Base-by-base conservation (phyloP, 2,113 vertebrate genomes). In the Anhinga rufa region DNA sequence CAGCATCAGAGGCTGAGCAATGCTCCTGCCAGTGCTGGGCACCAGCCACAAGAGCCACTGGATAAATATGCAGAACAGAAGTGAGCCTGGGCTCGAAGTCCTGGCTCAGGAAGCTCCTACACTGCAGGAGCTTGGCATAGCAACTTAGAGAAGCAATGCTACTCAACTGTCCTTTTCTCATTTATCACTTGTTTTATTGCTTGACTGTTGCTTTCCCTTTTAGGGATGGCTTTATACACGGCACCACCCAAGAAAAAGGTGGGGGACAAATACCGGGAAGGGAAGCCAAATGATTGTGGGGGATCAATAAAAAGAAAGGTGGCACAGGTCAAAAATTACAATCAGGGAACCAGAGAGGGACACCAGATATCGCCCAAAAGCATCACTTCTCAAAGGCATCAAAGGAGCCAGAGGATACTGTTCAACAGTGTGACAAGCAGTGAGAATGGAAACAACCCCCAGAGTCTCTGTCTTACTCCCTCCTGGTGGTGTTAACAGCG, bases 41-140 rank as follows among this genome's bases (percentile, higher is more conserved):
- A 74, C 26, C 2, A 0, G 61, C 62, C 80, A 44, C 2, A 0
- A 42, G 16, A 14, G 62, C 77, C 4, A 0, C 46, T 6, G 8
- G 69, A 51, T 61, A 74, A 25, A 34, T 6, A 17, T 11, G 29
- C 44, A 20, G 2, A 22, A 31, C 61, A 60, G 14, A 55, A 66
- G 54, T 29, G 70, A 86, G 36, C 2, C 38, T 2, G 0, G 24
- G 44, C 76, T 86, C 8, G 1, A 48, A 1, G 7, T 60, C 75
- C 71, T 38, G 82, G 51, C 52, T 72, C 58, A 4, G 68, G 55
- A 48, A 69, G 40, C 49, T 61, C 38, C 86, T 10, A 1, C 14
- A 0, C 38, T 71, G 76, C 48, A 38, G 29, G n/a, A 72, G 25
- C 46, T 14, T 19, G 72, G 68, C 83, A 91, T 9, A 66, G 81